Conservation (phyloP, 2,113 vertebrate species). For the Carollia perspicillata region DNA sequence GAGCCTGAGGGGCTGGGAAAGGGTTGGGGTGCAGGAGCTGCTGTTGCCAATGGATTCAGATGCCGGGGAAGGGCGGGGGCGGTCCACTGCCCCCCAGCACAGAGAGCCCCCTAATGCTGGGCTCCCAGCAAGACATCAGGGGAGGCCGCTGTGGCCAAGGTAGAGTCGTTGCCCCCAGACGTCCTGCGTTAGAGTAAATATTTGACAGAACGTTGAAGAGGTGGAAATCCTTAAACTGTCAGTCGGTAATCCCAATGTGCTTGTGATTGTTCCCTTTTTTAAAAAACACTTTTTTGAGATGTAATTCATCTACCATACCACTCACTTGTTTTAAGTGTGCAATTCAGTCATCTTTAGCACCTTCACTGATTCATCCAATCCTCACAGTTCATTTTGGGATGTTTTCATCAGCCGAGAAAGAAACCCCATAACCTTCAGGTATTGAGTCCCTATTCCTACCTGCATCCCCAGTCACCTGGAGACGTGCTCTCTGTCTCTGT, state of each 20-base stretch:
- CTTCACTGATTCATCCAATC: no score
- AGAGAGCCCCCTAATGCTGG: fast-evolving
- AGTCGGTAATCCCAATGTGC: background rate
- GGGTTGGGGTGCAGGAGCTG: background rate
- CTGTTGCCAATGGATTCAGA: background rate
- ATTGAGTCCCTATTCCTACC: background rate
- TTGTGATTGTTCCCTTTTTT: background rate
- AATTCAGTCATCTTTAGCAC: no score
- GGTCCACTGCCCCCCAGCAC: background rate
- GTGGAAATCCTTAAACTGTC: background rate
- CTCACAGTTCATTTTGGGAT: no score
- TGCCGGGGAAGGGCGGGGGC: background rate
- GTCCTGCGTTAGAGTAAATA: background rate
- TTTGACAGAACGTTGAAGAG: background rate
- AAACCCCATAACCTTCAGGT: background rate
- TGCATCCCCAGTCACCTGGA: background rate
- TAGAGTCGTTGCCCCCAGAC: background rate
- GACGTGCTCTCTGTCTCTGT: background rate
- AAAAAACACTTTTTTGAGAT: background rate
- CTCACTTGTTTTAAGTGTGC: background rate
- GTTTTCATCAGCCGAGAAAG: no score
- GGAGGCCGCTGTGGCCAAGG: background rate
- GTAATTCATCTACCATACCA: background rate
- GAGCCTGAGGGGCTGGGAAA: no score
- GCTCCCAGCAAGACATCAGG: background rate